Percentiles rank a stretch among this genome's conserved stretches.
These are phyloP conservation scores for Zeuzera pyrina DNA, from an alignment of 2,888 invertebrate genomes.

Conservation along the genomic window DNA sequence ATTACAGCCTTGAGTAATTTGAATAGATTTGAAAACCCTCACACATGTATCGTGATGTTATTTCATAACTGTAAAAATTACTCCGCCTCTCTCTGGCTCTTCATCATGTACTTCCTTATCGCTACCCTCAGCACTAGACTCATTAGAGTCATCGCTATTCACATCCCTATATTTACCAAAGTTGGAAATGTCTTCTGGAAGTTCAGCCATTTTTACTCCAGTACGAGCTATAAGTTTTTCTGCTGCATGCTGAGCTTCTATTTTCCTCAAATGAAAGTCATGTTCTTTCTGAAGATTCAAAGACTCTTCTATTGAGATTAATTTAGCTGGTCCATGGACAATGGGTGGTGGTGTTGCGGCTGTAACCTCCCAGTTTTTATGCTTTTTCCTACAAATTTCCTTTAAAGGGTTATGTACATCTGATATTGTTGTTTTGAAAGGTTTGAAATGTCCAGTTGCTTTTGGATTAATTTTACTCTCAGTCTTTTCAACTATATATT, in stretches of 20 bases:
- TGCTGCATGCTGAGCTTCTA: conserved; percentile 72
- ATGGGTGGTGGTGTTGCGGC: conserved; percentile 76
- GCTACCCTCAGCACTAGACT: conserved; percentile 56
- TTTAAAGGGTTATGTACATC: conserved; percentile 71
- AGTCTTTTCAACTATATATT: conserved; percentile 68
- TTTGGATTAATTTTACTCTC: conserved; percentile 44
- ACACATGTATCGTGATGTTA: too few species aligned
- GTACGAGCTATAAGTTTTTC: conserved; percentile 58
- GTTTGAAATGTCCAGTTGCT: conserved; percentile 61
- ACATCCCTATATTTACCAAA: conserved; percentile 51
- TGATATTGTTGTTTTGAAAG: conserved; percentile 70
- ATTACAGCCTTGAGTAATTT: too few species aligned
- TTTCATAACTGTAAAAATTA: conserved; percentile 64
- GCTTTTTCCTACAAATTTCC: conserved; percentile 60
- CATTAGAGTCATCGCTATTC: conserved; percentile 45
- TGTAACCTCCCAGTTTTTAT: conserved; percentile 75
- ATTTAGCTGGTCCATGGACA: conserved; percentile 66
- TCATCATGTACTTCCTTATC: conserved; percentile 72
- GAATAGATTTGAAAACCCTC: too few species aligned
- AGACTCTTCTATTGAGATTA: conserved; percentile 70
- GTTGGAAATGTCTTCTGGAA: conserved; percentile 36
- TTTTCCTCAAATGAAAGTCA: conserved; percentile 48
- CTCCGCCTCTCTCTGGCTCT: conserved; percentile 70
- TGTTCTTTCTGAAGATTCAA: conserved; percentile 70
- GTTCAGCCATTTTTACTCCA: conserved; percentile 44